A percentile compares a stretch with the other conserved stretches of the same genome.
These are phyloP conservation scores for Gymnoscopelus braueri DNA, from an alignment of 2,797 vertebrate genomes.

Conservation along the genomic window DNA sequence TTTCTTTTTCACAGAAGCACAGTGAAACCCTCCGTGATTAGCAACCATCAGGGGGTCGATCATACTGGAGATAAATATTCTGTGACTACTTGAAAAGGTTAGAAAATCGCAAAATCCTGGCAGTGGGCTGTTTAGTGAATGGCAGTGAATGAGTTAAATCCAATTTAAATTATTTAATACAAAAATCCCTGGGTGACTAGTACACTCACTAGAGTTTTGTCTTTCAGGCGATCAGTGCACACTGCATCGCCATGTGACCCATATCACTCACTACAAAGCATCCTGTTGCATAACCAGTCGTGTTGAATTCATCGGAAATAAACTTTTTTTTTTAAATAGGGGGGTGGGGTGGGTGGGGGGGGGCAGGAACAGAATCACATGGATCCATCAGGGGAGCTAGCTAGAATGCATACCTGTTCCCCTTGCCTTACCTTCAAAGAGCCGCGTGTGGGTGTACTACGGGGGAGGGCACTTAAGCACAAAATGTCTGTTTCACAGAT, in stretches of 20 bases:
- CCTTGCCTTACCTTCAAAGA: conserved; percentile 56
- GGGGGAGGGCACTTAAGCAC: conserved; percentile 46
- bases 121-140: no score
- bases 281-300: conserved; percentile 62
- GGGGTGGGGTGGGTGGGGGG: conserved; percentile 9
- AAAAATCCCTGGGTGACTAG: not conserved
- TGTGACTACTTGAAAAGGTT: no score
- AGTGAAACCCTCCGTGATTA: no score
- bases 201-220: conserved; percentile 9
- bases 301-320: conserved; percentile 45
- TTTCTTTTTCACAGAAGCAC: no score
- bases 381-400: conserved; percentile 33
- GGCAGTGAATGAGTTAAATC: no score
- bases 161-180: no score
- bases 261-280: conserved; percentile 27
- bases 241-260: conserved; percentile 19
- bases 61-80: no score
- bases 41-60: no score
- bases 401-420: conserved; percentile 55
- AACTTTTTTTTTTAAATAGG: conserved; percentile 3
- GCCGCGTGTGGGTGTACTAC: conserved; percentile 59
- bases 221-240: conserved; percentile 30
- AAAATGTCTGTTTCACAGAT: conserved; percentile 49
- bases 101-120: no score
- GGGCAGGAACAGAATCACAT: conserved; percentile 39